Evolutionary conservation across 2,888 invertebrate genomes (phyloP), one percentile per base, ranked within the genome.

Genomic region (Eledone cirrhosa): DNA sequence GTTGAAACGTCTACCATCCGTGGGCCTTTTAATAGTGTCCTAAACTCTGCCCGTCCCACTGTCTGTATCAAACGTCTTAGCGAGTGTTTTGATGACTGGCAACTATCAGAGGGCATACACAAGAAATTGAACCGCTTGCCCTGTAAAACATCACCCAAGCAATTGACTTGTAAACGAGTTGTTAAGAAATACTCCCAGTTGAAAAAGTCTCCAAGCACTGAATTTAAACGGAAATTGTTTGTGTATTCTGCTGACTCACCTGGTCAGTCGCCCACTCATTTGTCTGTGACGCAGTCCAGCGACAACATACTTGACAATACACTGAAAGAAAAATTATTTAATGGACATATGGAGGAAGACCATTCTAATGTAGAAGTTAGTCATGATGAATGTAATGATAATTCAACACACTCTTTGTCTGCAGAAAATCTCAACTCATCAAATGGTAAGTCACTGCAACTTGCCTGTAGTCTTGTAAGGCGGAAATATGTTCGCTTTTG

Each of bases 1-100:
- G 72, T 72, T 41, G 72, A 72, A 72, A 72, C 72, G 0, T 41
- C 31, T 72, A 41, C 72, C 31, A 41, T 72, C 29, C 33, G 72
- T 4, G 72, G 72, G 29, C 72, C 72, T n/a, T 72, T 72, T n/a
- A 72, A 72, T 24, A 72, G 72, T 72, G 72, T 72, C 33, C 72
- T 72, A 22, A 33, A 72, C 41, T 72, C 72, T 72, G 72, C 72
- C 72, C 72, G 33, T 72, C 72, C 72, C 31, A 72, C 72, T 72
- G 72, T 72, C n/a, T 72, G 72, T 41, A 72, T 72, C 22, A 72
- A 72, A 41, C 72, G 33, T 11, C 72, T 72, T 22, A 72, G 33
- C 8, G 72, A 33, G 72, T 72, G 72, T 41, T 72, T 72, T 72
- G 33, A 72, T 22, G 72, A 72, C 13, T 72, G 72, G 72, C 72